A percentile compares a stretch with the other conserved stretches of the same genome.
phyloP scores from a whole-genome alignment of 2,797 vertebrate genomes.

The Knipowitschia caucasica region DNA sequence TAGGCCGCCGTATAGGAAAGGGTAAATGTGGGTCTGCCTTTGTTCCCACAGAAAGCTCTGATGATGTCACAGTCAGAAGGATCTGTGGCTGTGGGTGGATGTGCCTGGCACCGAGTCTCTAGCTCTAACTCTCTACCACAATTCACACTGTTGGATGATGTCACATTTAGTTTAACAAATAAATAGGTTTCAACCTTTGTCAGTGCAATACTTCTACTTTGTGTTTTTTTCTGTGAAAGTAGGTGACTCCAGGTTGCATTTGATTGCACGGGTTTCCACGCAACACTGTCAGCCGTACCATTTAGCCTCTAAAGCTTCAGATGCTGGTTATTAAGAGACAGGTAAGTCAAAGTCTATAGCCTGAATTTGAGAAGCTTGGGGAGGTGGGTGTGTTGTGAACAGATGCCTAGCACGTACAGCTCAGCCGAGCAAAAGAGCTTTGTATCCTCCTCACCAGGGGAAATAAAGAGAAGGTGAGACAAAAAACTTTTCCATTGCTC shows the following conservation, averaged over 20 bases:
- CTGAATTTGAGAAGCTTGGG: constrained; percentile 52
- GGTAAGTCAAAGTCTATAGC: constrained; percentile 35
- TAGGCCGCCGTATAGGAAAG: constrained; percentile 50
- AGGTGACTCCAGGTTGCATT: constrained; percentile 15
- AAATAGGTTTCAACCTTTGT: neutral
- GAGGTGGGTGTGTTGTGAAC: constrained; percentile 50
- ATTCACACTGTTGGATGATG: constrained; percentile 26
- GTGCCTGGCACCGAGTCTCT: constrained; percentile 41
- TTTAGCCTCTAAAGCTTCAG: constrained; percentile 35
- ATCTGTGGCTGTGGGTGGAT: constrained; percentile 47
- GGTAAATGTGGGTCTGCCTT: constrained; percentile 56
- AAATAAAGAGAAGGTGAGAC: constrained; percentile 78
- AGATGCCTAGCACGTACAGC: constrained; percentile 71
- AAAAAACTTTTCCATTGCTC: constrained; percentile 74
- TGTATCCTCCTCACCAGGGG: constrained; percentile 72
- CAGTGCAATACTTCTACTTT: constrained; percentile 18
- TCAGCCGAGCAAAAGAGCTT: constrained; percentile 71
- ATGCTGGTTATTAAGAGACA: constrained; percentile 46
- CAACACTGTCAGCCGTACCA: constrained; percentile 33
- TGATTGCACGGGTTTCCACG: constrained; percentile 23
- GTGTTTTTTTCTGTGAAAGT: constrained; percentile 10
- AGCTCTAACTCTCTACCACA: constrained; percentile 32
- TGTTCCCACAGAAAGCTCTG: constrained; percentile 49
- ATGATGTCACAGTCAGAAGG: constrained; percentile 53
- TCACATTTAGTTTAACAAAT: constrained; percentile 17